Percentiles rank a stretch among this genome's conserved stretches.
Conservation (phyloP, 2,797 vertebrate genomes). For the Leucoraja ocellata region DNA sequence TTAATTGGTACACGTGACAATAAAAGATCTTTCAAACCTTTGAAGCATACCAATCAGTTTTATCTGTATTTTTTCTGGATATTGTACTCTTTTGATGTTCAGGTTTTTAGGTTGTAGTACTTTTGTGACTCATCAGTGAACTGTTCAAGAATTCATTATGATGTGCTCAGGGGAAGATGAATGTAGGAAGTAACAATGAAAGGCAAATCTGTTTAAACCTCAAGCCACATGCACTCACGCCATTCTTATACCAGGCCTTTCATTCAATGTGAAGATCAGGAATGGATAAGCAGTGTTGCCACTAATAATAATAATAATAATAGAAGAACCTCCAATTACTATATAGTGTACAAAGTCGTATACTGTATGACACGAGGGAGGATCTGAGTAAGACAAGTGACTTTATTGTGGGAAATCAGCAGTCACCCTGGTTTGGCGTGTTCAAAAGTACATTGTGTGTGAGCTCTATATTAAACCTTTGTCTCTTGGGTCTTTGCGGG, state of each 20-base stretch:
- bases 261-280: background rate
- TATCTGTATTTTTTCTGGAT: background rate
- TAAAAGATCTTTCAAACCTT: too few relatives aligned
- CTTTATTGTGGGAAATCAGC: background rate
- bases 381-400: background rate
- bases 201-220: background rate
- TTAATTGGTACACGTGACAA: too few relatives aligned
- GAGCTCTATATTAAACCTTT: background rate
- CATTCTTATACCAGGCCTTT: background rate
- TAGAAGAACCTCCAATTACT: background rate
- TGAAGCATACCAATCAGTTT: background rate
- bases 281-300: background rate
- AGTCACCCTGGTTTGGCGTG: background rate
- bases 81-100: background rate
- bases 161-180: background rate
- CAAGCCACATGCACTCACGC: background rate
- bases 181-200: background rate
- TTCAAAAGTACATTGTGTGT: background rate
- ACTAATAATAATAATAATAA: background rate
- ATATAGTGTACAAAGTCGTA: too few relatives aligned
- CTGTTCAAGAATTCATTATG: background rate
- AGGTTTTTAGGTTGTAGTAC: background rate
- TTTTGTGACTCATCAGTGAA: background rate
- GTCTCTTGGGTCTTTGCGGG: background rate
- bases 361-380: background rate